Evolutionary conservation across 2,888 invertebrate species (phyloP).

Genomic region (Branchipolynoe longqiensis): DNA sequence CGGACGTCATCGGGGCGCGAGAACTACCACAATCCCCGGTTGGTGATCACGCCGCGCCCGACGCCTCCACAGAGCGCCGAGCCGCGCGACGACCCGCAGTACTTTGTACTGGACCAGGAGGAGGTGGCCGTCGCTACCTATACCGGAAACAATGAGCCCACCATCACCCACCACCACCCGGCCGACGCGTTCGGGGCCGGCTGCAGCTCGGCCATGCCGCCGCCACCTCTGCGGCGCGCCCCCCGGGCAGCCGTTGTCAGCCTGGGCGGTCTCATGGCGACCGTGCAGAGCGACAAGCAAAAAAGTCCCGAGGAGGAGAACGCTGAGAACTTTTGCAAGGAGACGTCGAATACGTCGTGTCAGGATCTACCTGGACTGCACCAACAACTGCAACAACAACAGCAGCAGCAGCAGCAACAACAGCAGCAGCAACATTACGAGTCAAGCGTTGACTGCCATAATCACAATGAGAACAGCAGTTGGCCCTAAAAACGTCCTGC

Average conservation of each 20-base stretch:
- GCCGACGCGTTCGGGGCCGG: background rate
- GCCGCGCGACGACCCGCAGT: conserved; percentile 57
- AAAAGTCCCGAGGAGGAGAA: conserved; percentile 66
- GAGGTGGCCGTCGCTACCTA: background rate
- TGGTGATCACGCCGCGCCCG: conserved; percentile 49
- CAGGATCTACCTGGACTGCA: conserved; percentile 66
- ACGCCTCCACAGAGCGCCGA: conserved; percentile 21
- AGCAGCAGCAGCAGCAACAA: conserved; percentile 62
- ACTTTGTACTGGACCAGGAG: conserved; percentile 59
- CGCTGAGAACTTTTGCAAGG: conserved; percentile 64
- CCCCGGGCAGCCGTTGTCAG: too few species aligned
- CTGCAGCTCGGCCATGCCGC: conserved; percentile 34
- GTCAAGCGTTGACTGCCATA: conserved; percentile 22
- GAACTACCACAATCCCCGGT: conserved; percentile 55
- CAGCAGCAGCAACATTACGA: conserved; percentile 31
- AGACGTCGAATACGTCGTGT: conserved; percentile 65
- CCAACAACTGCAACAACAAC: too few species aligned
- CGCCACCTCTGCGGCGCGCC: conserved; percentile 25
- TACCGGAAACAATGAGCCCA: background rate
- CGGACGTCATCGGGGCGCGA: conserved; percentile 62
- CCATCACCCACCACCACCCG: background rate
- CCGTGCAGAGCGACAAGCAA: conserved; percentile 57
- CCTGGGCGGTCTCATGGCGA: too few species aligned
- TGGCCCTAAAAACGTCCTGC: conserved; percentile 64
- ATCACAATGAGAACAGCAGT: conserved; percentile 63